Conservation (phyloP, 2,113 vertebrate genomes). For the Dasyornis broadbenti region DNA sequence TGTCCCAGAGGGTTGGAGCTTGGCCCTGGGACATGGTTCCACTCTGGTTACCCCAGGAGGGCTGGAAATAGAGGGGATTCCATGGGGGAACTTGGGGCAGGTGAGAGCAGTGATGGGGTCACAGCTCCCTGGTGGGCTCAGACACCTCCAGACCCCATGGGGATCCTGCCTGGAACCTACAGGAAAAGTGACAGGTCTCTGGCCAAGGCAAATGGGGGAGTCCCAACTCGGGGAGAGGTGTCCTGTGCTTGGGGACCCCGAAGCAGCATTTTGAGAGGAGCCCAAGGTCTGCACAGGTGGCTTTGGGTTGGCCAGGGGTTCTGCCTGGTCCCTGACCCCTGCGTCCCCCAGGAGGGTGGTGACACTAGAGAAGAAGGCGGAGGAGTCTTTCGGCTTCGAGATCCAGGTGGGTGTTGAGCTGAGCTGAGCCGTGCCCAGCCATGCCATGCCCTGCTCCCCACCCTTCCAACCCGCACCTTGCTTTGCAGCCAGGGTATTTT, state of each 20-base stretch:
- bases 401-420: slow-evolving; percentile 83
- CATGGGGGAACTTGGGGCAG: rapidly evolving
- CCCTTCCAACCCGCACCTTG: not conserved
- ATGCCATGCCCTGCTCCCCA: not conserved
- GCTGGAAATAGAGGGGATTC: not conserved
- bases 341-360: slow-evolving; percentile 79
- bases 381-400: slow-evolving; percentile 92
- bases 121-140: not conserved
- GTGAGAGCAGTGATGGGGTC: not conserved
- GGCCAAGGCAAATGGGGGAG: not conserved
- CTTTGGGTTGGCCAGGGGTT: not conserved
- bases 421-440: not conserved
- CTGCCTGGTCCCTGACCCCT: not conserved
- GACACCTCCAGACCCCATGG: not conserved
- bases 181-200: not conserved
- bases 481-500: not conserved
- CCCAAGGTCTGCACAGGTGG: rapidly evolving
- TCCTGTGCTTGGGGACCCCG: not conserved
- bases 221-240: not conserved
- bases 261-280: not conserved
- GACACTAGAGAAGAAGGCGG: slow-evolving; percentile 84
- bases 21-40: rapidly evolving
- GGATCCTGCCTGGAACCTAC: not conserved
- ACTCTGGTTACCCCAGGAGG: rapidly evolving
- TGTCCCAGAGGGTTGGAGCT: not conserved